Evolutionary conservation across 2,888 invertebrate species (phyloP), one percentile per base, ranked within the genome.

Genomic region (Dione juno): DNA sequence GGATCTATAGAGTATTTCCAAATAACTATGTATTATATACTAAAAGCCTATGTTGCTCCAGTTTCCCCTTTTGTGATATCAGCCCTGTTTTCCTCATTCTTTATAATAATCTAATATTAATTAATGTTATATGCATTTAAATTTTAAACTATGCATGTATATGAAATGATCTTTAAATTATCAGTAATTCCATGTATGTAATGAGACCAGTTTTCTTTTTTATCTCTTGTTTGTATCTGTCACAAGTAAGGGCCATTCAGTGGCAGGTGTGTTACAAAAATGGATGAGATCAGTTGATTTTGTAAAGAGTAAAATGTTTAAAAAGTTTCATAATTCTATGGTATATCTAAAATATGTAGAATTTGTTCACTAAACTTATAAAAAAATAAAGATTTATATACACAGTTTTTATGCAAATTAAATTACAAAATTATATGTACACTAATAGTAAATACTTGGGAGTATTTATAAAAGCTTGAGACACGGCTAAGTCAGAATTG

Each of bases 291-390:
- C 16, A 48, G 48, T 6, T 48, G 16, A 48, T 16, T 6, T 5
- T 16, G 16, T 16, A 16, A 37, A 40, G 57, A 57, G 37, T 57
- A 57, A 37, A 57, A 16, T 37, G 57, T 40, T 16, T 57, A 57
- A n/a, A 57, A 57, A 57, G 16, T 3, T 10, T 37, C 10, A 57
- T 10, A 57, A 13, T 6, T 10, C 57, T 57, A 57, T 37, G 37
- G 37, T 57, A 57, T 57, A 57, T 40, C 37, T 57, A 16, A 37
- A 37, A 57, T 37, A 57, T 6, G 57, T 57, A 57, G 16, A 57
- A 37, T 57, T 37, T 40, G 1, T 57, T 10, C 16, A 37, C 37
- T 37, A 37, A 40, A 57, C n/a, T 57, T 40, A 54, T 16, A 54
- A 16, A 54, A 54, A 16, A 57, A 40, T 16, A 54, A 37, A 35